Evolutionary conservation across 2,113 vertebrate species (phyloP).

Genomic region (Tautogolabrus adspersus): DNA sequence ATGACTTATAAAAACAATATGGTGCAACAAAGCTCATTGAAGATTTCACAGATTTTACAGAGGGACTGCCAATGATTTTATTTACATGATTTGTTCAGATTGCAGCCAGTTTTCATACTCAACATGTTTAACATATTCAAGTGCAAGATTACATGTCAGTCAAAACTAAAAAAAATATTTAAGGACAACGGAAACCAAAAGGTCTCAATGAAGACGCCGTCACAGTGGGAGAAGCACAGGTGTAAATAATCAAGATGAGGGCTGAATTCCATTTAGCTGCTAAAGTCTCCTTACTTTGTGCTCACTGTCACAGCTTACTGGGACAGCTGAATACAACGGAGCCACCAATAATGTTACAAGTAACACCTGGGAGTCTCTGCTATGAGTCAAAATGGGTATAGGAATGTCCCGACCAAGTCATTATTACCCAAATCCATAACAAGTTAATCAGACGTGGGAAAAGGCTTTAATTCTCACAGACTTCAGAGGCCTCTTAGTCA

Average conservation of each 20-base stretch:
- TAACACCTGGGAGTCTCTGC: background rate
- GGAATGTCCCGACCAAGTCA: too few species aligned
- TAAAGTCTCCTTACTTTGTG: background rate
- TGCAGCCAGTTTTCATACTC: background rate
- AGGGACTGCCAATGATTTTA: background rate
- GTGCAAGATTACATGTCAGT: conserved; percentile 5
- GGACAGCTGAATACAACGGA: background rate
- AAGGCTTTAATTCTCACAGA: too few species aligned
- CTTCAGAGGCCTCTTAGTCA: too few species aligned
- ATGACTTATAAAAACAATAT: too few species aligned
- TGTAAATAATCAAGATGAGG: background rate
- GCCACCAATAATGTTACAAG: background rate
- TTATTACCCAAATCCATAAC: background rate
- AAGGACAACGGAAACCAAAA: background rate
- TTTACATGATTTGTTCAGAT: conserved; percentile 1
- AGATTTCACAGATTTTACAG: background rate
- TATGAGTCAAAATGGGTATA: background rate
- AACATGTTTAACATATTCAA: background rate
- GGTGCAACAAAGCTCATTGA: background rate
- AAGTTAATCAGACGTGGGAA: too few species aligned
- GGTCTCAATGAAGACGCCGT: background rate
- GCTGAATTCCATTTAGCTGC: background rate
- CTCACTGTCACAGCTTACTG: too few species aligned
- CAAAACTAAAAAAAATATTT: conserved; percentile 2
- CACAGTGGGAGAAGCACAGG: conserved; percentile 2